Evolutionary conservation across 2,797 vertebrate genomes (phyloP).

Genomic region (Vespertilio murinus): DNA sequence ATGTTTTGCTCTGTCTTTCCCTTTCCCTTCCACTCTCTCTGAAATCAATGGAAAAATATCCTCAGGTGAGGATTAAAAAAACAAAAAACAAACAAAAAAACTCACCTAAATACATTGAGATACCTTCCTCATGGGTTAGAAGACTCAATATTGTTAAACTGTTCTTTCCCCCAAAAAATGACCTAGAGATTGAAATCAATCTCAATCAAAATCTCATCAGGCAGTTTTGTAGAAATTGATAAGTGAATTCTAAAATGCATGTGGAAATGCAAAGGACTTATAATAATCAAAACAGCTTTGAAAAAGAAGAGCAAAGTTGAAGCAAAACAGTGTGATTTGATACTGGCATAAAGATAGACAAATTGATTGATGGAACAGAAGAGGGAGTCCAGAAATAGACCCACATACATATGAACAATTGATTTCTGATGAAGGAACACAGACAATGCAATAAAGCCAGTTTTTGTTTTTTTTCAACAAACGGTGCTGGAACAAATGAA

Average conservation of each 20-base stretch:
- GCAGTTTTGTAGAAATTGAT: constrained; percentile 1
- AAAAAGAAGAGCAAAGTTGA: not conserved
- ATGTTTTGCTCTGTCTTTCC: too few relatives aligned
- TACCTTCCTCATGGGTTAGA: not conserved
- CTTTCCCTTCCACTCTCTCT: too few relatives aligned
- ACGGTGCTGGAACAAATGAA: not conserved
- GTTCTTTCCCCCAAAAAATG: not conserved
- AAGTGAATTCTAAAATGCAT: not conserved
- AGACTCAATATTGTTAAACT: not conserved
- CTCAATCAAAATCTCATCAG: not conserved
- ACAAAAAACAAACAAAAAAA: not conserved
- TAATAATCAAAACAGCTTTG: not conserved
- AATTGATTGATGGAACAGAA: not conserved
- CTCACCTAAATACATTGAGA: not conserved
- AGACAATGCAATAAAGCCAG: not conserved
- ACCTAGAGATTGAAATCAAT: not conserved
- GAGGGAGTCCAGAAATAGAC: not conserved
- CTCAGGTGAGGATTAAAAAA: too few relatives aligned
- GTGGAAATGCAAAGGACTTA: not conserved
- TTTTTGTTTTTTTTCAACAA: constrained; percentile 8
- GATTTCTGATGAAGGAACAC: not conserved
- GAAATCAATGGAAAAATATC: too few relatives aligned
- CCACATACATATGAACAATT: not conserved
- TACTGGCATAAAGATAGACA: not conserved
- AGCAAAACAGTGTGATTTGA: not conserved